Evolutionary conservation across 2,113 vertebrate species (phyloP), one percentile per base, ranked within the genome.

Genomic region (Bambusicola thoracicus): DNA sequence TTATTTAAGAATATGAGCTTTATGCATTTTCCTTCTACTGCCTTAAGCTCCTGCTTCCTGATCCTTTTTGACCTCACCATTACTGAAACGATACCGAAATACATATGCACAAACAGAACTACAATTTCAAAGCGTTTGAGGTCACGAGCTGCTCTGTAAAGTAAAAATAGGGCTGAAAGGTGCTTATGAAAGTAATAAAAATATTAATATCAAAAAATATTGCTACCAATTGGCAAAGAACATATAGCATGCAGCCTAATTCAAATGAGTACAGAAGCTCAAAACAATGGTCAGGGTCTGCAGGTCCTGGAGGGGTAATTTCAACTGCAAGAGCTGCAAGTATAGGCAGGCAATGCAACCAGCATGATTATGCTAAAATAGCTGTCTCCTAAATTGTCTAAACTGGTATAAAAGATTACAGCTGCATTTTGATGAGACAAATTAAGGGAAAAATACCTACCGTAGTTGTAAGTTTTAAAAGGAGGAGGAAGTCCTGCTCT

Each of bases 381-480:
- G 18, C 6, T 74, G 13, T 32, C 32, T 70, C 85, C 58, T 61
- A 74, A 83, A 61, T 36, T 44, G 11, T 70, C 48, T 6, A 85
- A 73, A 63, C 16, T 38, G 9, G 18, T 55, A 70, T 40, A 38
- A 93, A 94, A 77, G 36, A 78, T 22, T 58, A 83, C 17, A 15
- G 67, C 67, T 58, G 13, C 56, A 73, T 56, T 58, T 87, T 75
- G 90, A 6, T 13, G 66, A 44, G 80, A 34, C n/a, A 93, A 87
- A 68, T 92, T 10, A 88, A 62, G 55, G 75, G 92, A 90, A 53
- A 53, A 20, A 79, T 96, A 99, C 99, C 90, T 98, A 99, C 99
- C 99, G 46, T 99, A 99, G 22, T 94, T 97, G 89, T 98, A 97
- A 83, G 98, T 99, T 97, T 96, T 98, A 95, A 99, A 99, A 24